Conservation (phyloP, 2,888 invertebrate species). For the Chrysopilus asiliformis region DNA sequence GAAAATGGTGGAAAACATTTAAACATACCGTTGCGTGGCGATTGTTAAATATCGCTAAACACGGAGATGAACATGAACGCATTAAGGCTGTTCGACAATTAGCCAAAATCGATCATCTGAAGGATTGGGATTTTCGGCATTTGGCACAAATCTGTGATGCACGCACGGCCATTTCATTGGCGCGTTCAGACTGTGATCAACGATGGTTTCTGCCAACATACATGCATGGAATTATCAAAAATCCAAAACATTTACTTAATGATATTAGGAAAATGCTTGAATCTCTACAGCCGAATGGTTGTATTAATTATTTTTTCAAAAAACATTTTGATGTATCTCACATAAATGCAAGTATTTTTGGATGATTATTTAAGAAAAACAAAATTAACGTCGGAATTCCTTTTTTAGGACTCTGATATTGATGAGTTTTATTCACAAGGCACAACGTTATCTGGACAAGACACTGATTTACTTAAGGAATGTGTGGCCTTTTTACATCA, state of each 20-base stretch:
- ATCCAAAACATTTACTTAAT: slow-evolving; percentile 28
- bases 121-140: slow-evolving; percentile 53
- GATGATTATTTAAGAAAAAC: too few relatives aligned
- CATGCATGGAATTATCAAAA: slow-evolving; percentile 34
- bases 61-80: slow-evolving; percentile 47
- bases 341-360: too few relatives aligned
- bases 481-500: slow-evolving; percentile 32
- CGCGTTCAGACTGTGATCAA: slow-evolving; percentile 56
- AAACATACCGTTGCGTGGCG: slow-evolving; percentile 53
- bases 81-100: slow-evolving; percentile 51
- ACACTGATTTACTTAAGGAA: slow-evolving; percentile 29
- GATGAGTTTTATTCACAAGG: slow-evolving; percentile 6
- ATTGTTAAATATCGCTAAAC: slow-evolving; percentile 49
- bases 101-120: slow-evolving; percentile 50
- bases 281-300: slow-evolving; percentile 24
- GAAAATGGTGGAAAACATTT: slow-evolving; percentile 47
- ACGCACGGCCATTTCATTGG: slow-evolving; percentile 62
- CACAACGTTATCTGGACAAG: slow-evolving; percentile 5
- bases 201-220: slow-evolving; percentile 65
- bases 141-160: slow-evolving; percentile 69
- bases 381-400: too few relatives aligned
- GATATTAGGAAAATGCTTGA: slow-evolving; percentile 28
- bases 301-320: slow-evolving; percentile 30
- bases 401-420: slow-evolving; percentile 2
- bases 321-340: slow-evolving; percentile 30